These are phyloP conservation scores for Trissolcus brochymenae DNA, from an alignment of 2,888 invertebrate species.

Conservation along the genomic window DNA sequence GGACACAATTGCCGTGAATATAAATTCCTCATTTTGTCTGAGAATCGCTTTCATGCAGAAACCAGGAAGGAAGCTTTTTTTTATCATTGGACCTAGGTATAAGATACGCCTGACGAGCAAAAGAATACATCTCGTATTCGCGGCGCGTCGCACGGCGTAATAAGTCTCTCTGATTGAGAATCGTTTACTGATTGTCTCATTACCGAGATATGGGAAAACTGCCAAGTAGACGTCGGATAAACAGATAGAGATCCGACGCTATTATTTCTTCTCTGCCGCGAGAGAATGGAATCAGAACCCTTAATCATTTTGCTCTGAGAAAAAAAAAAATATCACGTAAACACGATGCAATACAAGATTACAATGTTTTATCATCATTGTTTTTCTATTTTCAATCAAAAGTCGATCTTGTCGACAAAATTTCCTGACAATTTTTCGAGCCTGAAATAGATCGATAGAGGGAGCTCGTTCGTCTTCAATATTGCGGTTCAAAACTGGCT, in stretches of 20 bases:
- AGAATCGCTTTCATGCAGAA: constrained; percentile 32
- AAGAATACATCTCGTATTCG: constrained; percentile 34
- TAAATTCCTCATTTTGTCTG: constrained; percentile 54
- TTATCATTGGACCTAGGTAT: constrained; percentile 14
- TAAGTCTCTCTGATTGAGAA: constrained; percentile 47
- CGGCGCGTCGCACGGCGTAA: constrained; percentile 31
- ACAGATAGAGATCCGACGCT: constrained; percentile 3
- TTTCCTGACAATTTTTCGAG: too few species aligned
- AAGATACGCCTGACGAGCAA: constrained; percentile 12
- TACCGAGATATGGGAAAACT: constrained; percentile 29
- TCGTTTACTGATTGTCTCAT: constrained; percentile 53
- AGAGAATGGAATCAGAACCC: too few species aligned
- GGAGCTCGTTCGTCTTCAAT: constrained; percentile 8
- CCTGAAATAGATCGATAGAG: too few species aligned
- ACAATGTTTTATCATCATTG: too few species aligned
- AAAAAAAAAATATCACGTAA: too few species aligned
- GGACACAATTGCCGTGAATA: constrained; percentile 52
- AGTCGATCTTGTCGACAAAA: too few species aligned
- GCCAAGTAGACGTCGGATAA: constrained; percentile 24
- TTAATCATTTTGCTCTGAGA: too few species aligned
- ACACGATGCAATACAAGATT: too few species aligned
- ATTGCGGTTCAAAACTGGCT: constrained; percentile 15
- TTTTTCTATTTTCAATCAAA: too few species aligned
- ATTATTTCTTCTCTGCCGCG: neutral
- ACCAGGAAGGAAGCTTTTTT: constrained; percentile 26